phyloP scores from a whole-genome alignment of 2,888 invertebrate species.

The Cerastoderma edule region DNA sequence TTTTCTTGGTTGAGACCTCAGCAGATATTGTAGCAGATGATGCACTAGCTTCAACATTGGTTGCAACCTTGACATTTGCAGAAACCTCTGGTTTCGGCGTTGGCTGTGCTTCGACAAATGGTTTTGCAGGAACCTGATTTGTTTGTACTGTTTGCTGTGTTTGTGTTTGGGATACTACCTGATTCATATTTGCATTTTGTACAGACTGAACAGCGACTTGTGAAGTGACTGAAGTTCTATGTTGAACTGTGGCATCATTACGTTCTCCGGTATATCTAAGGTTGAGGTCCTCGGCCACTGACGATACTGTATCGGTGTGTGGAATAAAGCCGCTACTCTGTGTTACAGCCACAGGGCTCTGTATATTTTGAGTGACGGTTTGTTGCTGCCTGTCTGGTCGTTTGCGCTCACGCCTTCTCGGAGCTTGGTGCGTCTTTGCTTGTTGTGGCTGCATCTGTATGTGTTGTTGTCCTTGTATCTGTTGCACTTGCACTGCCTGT shows the following conservation, averaged over 20 bases:
- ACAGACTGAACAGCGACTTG: not conserved
- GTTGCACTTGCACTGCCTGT: too few relatives aligned
- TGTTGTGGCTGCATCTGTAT: not conserved
- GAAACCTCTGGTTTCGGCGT: too few relatives aligned
- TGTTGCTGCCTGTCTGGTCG: not conserved
- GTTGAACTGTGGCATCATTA: not conserved
- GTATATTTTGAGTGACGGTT: not conserved
- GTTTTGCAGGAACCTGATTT: too few relatives aligned
- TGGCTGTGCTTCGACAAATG: too few relatives aligned
- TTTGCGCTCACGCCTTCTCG: not conserved
- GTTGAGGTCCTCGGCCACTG: conserved; percentile 51
- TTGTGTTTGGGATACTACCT: not conserved
- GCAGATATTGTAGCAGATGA: not conserved
- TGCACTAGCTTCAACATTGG: not conserved
- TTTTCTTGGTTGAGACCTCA: not conserved
- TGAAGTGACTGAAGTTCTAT: not conserved
- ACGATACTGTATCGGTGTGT: conserved; percentile 45
- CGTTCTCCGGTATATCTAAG: conserved; percentile 32
- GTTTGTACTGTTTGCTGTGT: too few relatives aligned
- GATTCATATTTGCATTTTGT: not conserved
- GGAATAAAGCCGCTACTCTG: conserved; percentile 49
- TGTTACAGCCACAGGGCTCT: not conserved
- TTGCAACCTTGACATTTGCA: too few relatives aligned
- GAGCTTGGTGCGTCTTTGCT: not conserved
- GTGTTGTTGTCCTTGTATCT: not conserved